Base-by-base conservation (phyloP, 2,797 vertebrate species). In the Argyrosomus regius region DNA sequence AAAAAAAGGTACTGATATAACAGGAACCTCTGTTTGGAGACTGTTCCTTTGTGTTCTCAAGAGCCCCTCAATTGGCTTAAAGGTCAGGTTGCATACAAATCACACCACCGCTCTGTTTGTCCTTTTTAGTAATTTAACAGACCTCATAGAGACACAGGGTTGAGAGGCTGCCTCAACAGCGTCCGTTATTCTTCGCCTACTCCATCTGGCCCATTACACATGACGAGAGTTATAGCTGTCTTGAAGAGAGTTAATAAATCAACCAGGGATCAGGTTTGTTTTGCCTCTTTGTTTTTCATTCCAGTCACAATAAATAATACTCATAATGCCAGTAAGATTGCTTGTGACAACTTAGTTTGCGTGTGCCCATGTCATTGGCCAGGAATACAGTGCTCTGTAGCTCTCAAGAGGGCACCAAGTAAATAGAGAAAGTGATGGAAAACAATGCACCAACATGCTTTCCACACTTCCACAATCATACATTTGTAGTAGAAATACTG, bases 41-140 rank as follows among this genome's bases (percentile, higher is more conserved):
- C 76, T 31, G 76, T 89, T 91, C 86, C 78, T 76, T 72, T 73
- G 69, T 82, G 85, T 89, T 90, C 83, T 90, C 58, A 68, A 84
- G 88, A 86, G 83, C 78, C 67, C 78, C 79, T 81, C 70, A 70
- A 86, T 88, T 61, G 85, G 78, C 88, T 78, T 85, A 94, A 94
- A 95, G 93, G 93, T 94, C 93, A 93, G 59, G 68, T 63, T 82
- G 88, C 79, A 91, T 87, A 91, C 88, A 93, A 91, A 94, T 94
- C 92, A 86, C 81, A 86, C 64, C 58, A 71, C 71, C 77, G 31
- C 85, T 75, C 83, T 20, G 61, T 90, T 89, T 90, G 85, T 92
- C 89, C 84, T 92, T 90, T 39, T 87, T 31, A 80, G 85, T 87
- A 79, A 89, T 91, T 91, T 86, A 87, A 89, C 88, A 87, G 78